Base-by-base conservation (phyloP, 2,888 invertebrate genomes). In the Brachycybe producta region DNA sequence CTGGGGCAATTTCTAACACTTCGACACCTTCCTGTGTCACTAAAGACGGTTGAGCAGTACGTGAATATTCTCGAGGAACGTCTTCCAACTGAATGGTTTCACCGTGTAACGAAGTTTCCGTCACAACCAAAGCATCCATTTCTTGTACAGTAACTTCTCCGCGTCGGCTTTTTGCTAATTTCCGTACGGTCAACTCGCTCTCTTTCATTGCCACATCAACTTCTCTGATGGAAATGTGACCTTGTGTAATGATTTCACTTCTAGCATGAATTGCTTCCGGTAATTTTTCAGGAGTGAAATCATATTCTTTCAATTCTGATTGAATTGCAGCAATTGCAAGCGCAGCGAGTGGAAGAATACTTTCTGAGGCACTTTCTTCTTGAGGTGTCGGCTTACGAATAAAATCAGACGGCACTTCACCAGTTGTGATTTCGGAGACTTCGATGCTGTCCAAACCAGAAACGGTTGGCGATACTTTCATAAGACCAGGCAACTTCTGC, bases 181-280 rank as follows among this genome's bases (percentile, higher is more conserved):
- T 46, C 34, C 40, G 27, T 7, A 46, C 17, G n/a, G 39, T 21
- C 21, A 58, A 49, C 30, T 38, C 24, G 15, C 41, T 41, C 26
- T 55, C 84, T 55, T 73, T 75, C 66, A 84, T 83, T 34, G 75
- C 70, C 0, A 70, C 64, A 60, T 79, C 75, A 0, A 75, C 75
- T 65, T 82, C 75, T 48, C 69, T 73, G 3, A 84, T 64, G 55
- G 75, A 71, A 45, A 84, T 56, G 51, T 80, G 71, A 57, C 74
- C 71, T 58, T 79, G 75, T 2, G 78, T 72, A 56, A 75, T 72
- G 51, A 76, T 27, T 41, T 45, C 34, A 51, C 49, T 40, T 53
- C 35, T 47, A 23, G 57, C 55, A 30, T 26, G 53, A 13, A 51
- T 43, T 30, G 42, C 49, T 17, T 51, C 26, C 11, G 56, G 58